Conservation (phyloP, 2,888 invertebrate species). For the Eupeodes latifasciatus region DNA sequence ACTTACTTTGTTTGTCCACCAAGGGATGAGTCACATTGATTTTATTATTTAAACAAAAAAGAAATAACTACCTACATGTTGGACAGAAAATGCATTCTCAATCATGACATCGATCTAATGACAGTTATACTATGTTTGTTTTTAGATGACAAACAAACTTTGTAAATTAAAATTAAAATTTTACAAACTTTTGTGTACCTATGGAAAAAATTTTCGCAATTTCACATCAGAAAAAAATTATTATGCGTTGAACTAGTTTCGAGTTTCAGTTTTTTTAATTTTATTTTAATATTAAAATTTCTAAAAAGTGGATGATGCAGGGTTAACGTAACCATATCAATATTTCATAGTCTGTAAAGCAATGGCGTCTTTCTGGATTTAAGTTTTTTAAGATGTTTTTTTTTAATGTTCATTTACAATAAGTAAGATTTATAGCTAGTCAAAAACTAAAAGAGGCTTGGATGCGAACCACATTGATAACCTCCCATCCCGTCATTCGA, state of each 20-base stretch:
- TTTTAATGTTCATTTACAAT: too few relatives aligned
- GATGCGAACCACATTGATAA: too few relatives aligned
- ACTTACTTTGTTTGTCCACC: slow-evolving; percentile 14
- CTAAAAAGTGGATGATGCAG: background rate
- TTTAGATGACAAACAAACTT: slow-evolving; percentile 3
- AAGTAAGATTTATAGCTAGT: too few relatives aligned
- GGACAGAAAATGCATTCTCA: slow-evolving; percentile 11
- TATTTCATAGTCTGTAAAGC: background rate
- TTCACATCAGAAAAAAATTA: background rate
- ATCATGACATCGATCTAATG: background rate
- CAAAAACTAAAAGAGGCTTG: too few relatives aligned
- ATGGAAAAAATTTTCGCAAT: slow-evolving; percentile 6
- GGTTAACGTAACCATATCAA: background rate
- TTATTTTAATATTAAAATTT: background rate
- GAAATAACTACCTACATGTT: background rate
- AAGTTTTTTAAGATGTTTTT: too few relatives aligned
- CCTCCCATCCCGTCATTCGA: too few relatives aligned
- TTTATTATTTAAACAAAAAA: background rate
- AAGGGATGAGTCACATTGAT: slow-evolving; percentile 29
- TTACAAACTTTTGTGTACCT: background rate
- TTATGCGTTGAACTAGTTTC: slow-evolving; percentile 10
- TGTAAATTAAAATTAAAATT: slow-evolving; percentile 29
- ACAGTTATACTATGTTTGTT: slow-evolving; percentile 5
- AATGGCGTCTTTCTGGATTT: background rate
- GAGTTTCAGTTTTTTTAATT: background rate